Evolutionary conservation across 2,888 invertebrate genomes (phyloP), one percentile per base, ranked within the genome.

Genomic region (Nomada ferruginata): DNA sequence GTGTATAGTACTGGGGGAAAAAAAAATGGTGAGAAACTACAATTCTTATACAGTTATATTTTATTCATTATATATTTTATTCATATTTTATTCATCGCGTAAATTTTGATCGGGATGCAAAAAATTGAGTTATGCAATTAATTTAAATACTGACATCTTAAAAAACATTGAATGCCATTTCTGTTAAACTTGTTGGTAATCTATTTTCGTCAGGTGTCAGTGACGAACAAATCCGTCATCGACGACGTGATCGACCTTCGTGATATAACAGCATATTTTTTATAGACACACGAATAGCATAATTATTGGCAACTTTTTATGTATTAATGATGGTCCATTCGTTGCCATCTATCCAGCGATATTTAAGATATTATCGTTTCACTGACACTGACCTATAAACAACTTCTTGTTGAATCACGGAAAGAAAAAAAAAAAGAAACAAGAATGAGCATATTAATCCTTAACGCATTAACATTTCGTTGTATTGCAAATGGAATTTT

Each of bases 281-380:
- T 70, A 50, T 29, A 59, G 42, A 69, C 20, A 70, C 59, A 36
- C 23, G 59, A 59, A 50, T 50, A 50, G 29, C 29, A 59, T 70
- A 20, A 60, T 59, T 26, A 9, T 26, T 15, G 15, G 36, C 15
- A 29, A n/a, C 10, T 3, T 18, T 23, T 20, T 50, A 60, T 64
- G 3, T 15, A 26, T 47, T 44, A 15, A 26, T 15, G 13, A 15
- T 44, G 47, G 15, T 60, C n/a, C 15, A 60, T n/a, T 9, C 9
- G 36, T 36, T 2, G n/a, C 10, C 7, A 60, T 60, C 18, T 20
- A n/a, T 53, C n/a, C 53, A 11, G 53, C n/a, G n/a, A 53, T n/a
- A 7, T n/a, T 53, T 53, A 10, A n/a, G n/a, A 53, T 9, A 53
- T 53, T n/a, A 53, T n/a, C n/a, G 18, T 53, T n/a, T n/a, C n/a